phyloP scores from a whole-genome alignment of 2,113 vertebrate genomes.

The Podarcis muralis region DNA sequence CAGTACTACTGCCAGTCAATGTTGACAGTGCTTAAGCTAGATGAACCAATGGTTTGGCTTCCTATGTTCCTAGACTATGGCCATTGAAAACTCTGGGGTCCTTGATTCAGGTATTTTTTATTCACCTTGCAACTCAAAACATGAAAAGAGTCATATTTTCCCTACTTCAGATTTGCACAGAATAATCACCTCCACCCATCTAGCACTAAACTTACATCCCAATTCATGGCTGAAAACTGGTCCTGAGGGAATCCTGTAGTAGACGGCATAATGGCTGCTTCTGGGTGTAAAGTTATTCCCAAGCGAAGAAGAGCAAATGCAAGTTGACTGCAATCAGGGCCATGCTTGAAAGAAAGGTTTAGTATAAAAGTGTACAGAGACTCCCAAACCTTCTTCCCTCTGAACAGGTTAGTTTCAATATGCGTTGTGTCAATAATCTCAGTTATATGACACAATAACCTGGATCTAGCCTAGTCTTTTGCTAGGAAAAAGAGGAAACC shows the following conservation, averaged over 20 bases:
- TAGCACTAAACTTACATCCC: not conserved
- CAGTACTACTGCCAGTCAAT: too few species aligned
- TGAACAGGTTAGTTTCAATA: not conserved
- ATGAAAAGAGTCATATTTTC: not conserved
- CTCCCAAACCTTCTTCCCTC: not conserved
- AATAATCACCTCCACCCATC: not conserved
- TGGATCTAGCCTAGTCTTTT: constrained; percentile 36
- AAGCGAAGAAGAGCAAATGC: not conserved
- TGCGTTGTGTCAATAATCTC: not conserved
- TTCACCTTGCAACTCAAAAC: not conserved
- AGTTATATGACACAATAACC: not conserved
- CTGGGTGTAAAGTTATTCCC: not conserved
- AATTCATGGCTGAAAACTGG: not conserved
- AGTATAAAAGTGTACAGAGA: not conserved
- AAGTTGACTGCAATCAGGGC: not conserved
- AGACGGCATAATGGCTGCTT: not conserved
- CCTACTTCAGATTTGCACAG: not conserved
- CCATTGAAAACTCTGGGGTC: not conserved
- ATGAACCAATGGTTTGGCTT: too few species aligned
- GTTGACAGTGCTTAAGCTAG: too few species aligned
- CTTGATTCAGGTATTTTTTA: not conserved
- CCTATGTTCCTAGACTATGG: too few species aligned
- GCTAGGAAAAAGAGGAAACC: not conserved
- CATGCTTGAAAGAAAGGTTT: not conserved
- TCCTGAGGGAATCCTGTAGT: not conserved